Evolutionary conservation across 2,797 vertebrate genomes (phyloP).

Genomic region (Pygocentrus nattereri): DNA sequence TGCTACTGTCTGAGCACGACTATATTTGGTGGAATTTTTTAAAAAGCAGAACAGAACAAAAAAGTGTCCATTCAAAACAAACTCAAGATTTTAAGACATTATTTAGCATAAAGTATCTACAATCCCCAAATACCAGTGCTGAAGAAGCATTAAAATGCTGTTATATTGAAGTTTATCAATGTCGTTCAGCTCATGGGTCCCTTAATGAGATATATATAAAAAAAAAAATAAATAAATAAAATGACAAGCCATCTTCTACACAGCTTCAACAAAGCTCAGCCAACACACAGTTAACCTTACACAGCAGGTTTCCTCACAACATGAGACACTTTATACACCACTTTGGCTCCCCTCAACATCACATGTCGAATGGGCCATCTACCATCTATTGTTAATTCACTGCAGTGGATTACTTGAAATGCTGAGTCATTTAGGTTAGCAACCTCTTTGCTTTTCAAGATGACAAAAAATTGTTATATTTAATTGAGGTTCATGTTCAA

Average conservation of each 20-base stretch:
- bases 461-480: background rate
- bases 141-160: too few relatives aligned
- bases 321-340: background rate
- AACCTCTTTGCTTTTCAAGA: background rate
- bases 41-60: too few relatives aligned
- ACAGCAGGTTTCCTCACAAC: background rate
- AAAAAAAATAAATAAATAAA: background rate
- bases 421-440: slow-evolving; percentile 6
- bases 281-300: background rate
- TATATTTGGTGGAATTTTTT: too few relatives aligned
- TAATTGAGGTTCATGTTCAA: background rate
- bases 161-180: too few relatives aligned
- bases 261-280: background rate
- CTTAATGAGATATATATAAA: too few relatives aligned
- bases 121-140: too few relatives aligned
- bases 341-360: slow-evolving; percentile 21
- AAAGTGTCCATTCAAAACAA: too few relatives aligned
- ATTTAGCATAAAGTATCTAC: too few relatives aligned
- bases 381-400: slow-evolving; percentile 22
- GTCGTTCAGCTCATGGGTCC: too few relatives aligned
- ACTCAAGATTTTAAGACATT: too few relatives aligned
- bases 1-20: too few relatives aligned
- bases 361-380: slow-evolving; percentile 20
- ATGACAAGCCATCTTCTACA: too few relatives aligned
- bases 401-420: slow-evolving; percentile 3